Evolutionary conservation across 2,113 vertebrate species (phyloP).

Genomic region (Atherinomorus stipes): DNA sequence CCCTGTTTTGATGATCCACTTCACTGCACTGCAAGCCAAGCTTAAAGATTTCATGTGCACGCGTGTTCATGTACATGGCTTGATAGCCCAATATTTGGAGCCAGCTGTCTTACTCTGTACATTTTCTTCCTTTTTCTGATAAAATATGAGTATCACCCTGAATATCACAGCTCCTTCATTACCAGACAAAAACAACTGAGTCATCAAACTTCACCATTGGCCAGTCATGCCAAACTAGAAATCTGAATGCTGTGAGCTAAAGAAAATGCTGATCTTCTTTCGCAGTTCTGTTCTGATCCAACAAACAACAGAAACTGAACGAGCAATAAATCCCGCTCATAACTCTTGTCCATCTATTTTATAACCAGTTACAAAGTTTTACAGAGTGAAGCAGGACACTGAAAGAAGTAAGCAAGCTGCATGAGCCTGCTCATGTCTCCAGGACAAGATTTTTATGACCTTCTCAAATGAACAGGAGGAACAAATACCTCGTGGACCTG

Average conservation of each 20-base stretch:
- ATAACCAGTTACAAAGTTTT: slow-evolving; percentile 32
- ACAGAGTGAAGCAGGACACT: slow-evolving; percentile 5
- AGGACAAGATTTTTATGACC: slow-evolving; percentile 51
- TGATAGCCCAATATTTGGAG: slow-evolving; percentile 7
- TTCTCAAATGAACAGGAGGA: slow-evolving; percentile 48
- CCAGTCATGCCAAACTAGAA: not conserved
- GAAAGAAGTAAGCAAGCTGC: slow-evolving; percentile 25
- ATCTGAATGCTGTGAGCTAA: not conserved
- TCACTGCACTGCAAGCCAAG: slow-evolving; percentile 40
- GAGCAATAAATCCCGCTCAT: slow-evolving; percentile 5
- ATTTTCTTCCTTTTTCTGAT: slow-evolving; percentile 6
- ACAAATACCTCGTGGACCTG: slow-evolving; percentile 59
- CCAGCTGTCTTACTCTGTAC: slow-evolving; percentile 33
- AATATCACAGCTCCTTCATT: not conserved
- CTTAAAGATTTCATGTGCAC: slow-evolving; percentile 13
- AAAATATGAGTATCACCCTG: slow-evolving; percentile 12
- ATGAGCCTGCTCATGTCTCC: slow-evolving; percentile 23
- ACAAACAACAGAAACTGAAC: slow-evolving; percentile 2
- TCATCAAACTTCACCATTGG: not conserved
- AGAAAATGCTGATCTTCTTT: slow-evolving; percentile 10
- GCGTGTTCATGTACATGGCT: slow-evolving; percentile 19
- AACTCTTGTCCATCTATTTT: slow-evolving; percentile 21
- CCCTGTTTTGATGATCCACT: slow-evolving; percentile 63
- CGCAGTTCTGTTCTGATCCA: slow-evolving; percentile 20
- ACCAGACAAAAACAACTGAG: slow-evolving; percentile 15